phyloP scores from a whole-genome alignment of 1,140 invertebrate genomes.

The Bombus balteatus region DNA sequence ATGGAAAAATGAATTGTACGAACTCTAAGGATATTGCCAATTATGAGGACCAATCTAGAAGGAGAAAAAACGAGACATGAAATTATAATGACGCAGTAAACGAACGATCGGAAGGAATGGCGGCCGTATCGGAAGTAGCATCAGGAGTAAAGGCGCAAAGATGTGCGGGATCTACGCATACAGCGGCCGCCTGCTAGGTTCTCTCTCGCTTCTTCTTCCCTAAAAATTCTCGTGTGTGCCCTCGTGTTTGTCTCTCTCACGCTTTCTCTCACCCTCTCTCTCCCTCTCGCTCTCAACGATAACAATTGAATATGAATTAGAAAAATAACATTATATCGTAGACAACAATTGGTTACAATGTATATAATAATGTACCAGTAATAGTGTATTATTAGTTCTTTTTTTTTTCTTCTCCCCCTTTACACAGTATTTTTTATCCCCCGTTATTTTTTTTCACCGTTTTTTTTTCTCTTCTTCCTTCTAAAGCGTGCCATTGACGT shows the following conservation, averaged over 20 bases:
- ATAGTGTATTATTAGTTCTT: constrained; percentile 62
- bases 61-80: not conserved
- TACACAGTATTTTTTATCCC: constrained; percentile 62
- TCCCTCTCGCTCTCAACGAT: constrained; percentile 78
- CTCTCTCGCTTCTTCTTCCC: no score
- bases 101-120: constrained; percentile 9
- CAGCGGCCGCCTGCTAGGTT: not conserved
- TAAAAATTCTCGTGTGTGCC: constrained; percentile 28
- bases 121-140: constrained; percentile 4
- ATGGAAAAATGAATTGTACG: not conserved
- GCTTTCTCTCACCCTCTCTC: constrained; percentile 32
- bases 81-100: not conserved
- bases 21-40: not conserved
- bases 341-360: constrained; percentile 82
- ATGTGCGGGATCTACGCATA: constrained; percentile 4
- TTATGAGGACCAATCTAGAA: not conserved
- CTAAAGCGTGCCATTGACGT: constrained; percentile 64
- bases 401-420: constrained; percentile 42
- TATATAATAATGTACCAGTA: constrained; percentile 73
- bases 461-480: constrained; percentile 49
- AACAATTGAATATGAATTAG: constrained; percentile 83
- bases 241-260: constrained; percentile 21
- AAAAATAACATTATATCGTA: constrained; percentile 83
- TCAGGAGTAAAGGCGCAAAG: constrained; percentile 20
- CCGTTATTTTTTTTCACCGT: constrained; percentile 4